These are phyloP conservation scores for Gryllus longicercus DNA, from an alignment of 2,888 invertebrate species.

Conservation along the genomic window DNA sequence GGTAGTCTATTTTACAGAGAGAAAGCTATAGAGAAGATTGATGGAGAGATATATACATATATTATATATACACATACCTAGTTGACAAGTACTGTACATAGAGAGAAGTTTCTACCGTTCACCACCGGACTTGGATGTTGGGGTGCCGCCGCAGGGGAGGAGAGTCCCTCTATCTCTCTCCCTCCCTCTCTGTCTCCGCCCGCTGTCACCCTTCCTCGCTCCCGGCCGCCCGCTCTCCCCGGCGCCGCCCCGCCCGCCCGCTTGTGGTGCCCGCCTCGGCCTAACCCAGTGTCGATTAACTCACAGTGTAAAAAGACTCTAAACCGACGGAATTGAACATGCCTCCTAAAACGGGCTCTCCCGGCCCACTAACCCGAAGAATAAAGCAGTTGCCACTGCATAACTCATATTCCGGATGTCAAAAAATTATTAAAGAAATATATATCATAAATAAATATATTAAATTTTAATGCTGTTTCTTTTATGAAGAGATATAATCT, in stretches of 20 bases:
- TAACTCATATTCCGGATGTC: background rate
- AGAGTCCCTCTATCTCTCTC: background rate
- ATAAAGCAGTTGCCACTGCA: constrained; percentile 1
- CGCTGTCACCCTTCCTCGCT: background rate
- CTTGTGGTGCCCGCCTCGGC: background rate
- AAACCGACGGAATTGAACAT: constrained; percentile 10
- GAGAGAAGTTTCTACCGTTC: constrained; percentile 4
- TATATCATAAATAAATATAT: constrained; percentile 17
- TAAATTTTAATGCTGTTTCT: constrained; percentile 11
- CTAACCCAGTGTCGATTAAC: background rate
- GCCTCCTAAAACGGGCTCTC: background rate
- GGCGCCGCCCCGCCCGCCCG: background rate
- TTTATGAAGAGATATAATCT: background rate
- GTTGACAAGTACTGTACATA: constrained; percentile 11
- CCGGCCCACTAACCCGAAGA: constrained; percentile 1
- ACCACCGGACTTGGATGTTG: constrained; percentile 1
- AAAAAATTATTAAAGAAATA: background rate
- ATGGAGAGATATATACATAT: background rate
- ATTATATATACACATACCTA: background rate
- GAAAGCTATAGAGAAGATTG: background rate
- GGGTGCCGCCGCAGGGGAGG: background rate
- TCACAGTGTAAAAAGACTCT: constrained; percentile 10
- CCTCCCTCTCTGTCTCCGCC: background rate
- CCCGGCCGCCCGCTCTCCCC: background rate
- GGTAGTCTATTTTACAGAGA: constrained; percentile 8